Percentiles rank a stretch among this genome's conserved stretches.
These are phyloP conservation scores for Eciton burchellii DNA, from an alignment of 1,140 invertebrate species.

Conservation along the genomic window DNA sequence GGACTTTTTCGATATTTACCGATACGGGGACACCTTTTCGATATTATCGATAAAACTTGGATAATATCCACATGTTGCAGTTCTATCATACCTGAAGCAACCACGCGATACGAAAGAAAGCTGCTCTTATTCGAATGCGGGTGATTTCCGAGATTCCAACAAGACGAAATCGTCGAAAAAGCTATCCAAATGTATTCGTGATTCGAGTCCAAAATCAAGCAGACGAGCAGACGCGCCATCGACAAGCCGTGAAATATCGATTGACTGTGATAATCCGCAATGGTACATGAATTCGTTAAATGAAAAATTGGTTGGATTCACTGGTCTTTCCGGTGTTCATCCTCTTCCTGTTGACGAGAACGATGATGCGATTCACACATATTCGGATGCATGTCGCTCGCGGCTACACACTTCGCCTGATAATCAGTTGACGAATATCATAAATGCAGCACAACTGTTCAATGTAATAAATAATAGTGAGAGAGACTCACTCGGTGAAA, in stretches of 20 bases:
- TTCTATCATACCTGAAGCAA: not conserved
- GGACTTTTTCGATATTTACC: too few relatives aligned
- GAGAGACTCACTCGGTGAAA: not conserved
- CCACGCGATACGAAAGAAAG: conserved; percentile 23
- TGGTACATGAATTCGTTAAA: too few relatives aligned
- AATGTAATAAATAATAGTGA: not conserved
- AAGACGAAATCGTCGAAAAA: not conserved
- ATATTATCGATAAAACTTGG: conserved; percentile 7
- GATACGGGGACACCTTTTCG: not conserved
- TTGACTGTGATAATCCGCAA: not conserved
- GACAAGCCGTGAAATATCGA: not conserved
- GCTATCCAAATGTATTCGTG: not conserved
- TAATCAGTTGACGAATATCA: not conserved
- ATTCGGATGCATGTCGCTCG: not conserved
- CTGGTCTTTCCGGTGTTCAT: not conserved
- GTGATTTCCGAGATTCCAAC: not conserved
- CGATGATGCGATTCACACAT: not conserved
- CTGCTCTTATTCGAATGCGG: not conserved
- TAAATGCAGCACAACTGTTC: too few relatives aligned
- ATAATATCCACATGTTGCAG: conserved; percentile 53
- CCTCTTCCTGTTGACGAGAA: not conserved
- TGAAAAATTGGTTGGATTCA: not conserved
- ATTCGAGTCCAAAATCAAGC: not conserved
- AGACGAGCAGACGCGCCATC: not conserved
- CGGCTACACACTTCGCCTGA: conserved; percentile 16